phyloP scores from a whole-genome alignment of 2,113 vertebrate species.

The Terrapene triunguis region DNA sequence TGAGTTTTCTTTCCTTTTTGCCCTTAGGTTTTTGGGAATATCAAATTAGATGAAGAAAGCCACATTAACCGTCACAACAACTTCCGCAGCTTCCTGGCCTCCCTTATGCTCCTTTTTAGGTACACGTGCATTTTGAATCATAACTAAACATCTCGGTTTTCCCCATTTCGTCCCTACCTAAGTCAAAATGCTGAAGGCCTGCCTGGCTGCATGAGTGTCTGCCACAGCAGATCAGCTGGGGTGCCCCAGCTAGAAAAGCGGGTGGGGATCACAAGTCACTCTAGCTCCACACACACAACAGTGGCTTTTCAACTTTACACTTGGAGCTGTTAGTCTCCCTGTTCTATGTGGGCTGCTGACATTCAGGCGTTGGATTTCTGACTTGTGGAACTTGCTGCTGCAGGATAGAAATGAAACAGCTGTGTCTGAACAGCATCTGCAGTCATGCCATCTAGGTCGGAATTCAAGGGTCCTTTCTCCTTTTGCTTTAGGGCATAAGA shows the following conservation, averaged over 20 bases:
- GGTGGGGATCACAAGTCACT: too few relatives aligned
- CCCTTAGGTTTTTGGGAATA: constrained; percentile 95
- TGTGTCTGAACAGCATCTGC: neutral
- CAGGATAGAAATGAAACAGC: neutral
- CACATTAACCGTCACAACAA: constrained; percentile 99
- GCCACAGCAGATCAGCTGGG: neutral
- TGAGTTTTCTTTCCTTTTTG: constrained; percentile 2
- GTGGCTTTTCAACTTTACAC: neutral
- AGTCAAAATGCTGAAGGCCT: neutral
- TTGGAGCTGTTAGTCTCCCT: neutral
- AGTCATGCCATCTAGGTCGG: neutral
- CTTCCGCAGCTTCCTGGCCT: constrained; percentile 95
- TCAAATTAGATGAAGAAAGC: constrained; percentile 91
- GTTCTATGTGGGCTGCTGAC: neutral
- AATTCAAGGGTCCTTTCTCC: neutral
- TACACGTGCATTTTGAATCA: constrained; percentile 47
- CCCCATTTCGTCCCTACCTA: neutral
- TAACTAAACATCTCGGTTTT: too few relatives aligned
- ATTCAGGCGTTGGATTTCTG: neutral
- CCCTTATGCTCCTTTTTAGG: constrained; percentile 98
- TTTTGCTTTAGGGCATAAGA: neutral
- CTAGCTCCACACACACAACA: neutral
- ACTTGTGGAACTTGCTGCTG: neutral
- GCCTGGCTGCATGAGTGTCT: neutral
- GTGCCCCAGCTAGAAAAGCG: too few relatives aligned